Evolutionary conservation across 2,113 vertebrate species (phyloP).

Genomic region (Lagopus leucura): DNA sequence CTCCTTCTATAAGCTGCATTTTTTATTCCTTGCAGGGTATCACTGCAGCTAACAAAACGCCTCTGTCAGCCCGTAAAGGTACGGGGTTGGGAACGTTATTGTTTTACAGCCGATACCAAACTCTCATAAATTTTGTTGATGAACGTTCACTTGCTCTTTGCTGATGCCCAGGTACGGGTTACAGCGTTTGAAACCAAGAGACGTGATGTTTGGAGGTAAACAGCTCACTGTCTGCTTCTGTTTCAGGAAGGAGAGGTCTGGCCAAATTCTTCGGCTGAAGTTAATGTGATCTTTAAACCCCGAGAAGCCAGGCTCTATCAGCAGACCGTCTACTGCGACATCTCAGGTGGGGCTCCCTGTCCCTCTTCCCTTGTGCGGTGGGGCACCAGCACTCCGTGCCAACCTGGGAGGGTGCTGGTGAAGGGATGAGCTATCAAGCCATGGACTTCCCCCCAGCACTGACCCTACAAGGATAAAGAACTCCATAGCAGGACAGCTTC

Average conservation of each 20-base stretch:
- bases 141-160: neutral
- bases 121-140: neutral
- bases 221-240: constrained; percentile 16
- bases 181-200: neutral
- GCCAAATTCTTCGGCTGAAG: constrained; percentile 80
- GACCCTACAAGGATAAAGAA: neutral
- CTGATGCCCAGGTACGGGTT: neutral
- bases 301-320: constrained; percentile 81
- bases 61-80: neutral
- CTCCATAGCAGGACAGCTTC: neutral
- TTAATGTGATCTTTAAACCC: constrained; percentile 84
- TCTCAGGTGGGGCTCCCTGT: constrained; percentile 82
- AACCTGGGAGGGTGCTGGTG: rapidly evolving
- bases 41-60: neutral
- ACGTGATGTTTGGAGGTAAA: neutral
- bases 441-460: neutral
- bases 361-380: neutral
- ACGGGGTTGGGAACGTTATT: neutral
- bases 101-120: neutral
- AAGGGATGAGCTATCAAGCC: neutral
- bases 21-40: neutral
- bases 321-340: constrained; percentile 82
- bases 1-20: neutral
- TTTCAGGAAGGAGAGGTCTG: constrained; percentile 86
- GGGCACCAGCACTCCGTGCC: neutral